Evolutionary conservation across 2,113 vertebrate genomes (phyloP).

Genomic region (Amphiprion ocellaris): DNA sequence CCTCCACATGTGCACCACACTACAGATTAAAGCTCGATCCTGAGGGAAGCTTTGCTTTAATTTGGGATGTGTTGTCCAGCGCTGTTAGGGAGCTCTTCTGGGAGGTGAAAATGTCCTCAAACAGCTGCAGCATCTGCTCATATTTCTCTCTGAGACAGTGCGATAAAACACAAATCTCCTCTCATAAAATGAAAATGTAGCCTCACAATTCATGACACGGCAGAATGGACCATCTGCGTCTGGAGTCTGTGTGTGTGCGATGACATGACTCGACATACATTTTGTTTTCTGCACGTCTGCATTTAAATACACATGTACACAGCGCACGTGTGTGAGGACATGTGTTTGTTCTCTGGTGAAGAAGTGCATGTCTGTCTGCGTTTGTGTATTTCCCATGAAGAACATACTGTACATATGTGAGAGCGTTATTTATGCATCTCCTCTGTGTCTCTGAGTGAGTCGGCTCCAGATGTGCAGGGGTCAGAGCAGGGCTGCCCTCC

Average conservation of each 20-base stretch:
- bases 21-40: conserved; percentile 6
- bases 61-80: conserved; percentile 30
- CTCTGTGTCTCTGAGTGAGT: conserved; percentile 42
- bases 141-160: conserved; percentile 69
- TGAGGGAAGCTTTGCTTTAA: conserved; percentile 26
- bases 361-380: conserved; percentile 37
- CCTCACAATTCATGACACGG: conserved; percentile 62
- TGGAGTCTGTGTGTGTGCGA: conserved; percentile 40
- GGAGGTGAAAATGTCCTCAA: conserved; percentile 58
- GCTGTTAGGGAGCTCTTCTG: conserved; percentile 43
- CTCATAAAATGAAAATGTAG: conserved; percentile 64
- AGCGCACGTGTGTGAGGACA: background rate
- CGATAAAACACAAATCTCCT: conserved; percentile 68
- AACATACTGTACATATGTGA: conserved; percentile 49
- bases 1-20: background rate
- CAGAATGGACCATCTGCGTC: conserved; percentile 41
- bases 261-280: conserved; percentile 20
- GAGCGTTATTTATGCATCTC: conserved; percentile 68
- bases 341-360: conserved; percentile 31
- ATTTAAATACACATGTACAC: background rate
- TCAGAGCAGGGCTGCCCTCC: conserved; percentile 55
- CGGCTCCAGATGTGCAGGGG: conserved; percentile 72
- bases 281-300: conserved; percentile 29
- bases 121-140: conserved; percentile 72
- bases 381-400: conserved; percentile 56